Evolutionary conservation across 2,888 invertebrate genomes (phyloP).

Genomic region (Noctua fimbriata): DNA sequence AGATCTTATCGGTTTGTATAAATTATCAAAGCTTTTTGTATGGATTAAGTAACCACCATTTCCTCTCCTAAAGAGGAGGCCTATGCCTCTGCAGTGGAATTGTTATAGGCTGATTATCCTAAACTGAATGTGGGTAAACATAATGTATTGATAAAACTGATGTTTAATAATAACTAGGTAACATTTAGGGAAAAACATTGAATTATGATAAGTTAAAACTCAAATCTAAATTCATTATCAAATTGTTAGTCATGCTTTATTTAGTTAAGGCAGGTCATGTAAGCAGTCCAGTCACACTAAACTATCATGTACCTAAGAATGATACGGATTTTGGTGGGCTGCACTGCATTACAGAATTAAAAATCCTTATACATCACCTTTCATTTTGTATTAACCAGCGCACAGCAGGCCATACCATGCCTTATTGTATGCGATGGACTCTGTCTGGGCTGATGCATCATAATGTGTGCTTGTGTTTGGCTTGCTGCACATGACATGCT

Average conservation of each 20-base stretch:
- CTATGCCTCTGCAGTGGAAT: not conserved
- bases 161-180: not conserved
- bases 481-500: not conserved
- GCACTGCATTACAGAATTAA: not conserved
- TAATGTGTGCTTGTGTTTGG: not conserved
- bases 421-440: not conserved
- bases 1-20: slow-evolving; percentile 94
- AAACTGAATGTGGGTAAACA: not conserved
- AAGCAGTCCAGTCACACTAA: not conserved
- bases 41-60: not conserved
- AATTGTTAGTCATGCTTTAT: not conserved
- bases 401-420: not conserved
- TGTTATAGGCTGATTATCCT: not conserved
- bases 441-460: not conserved
- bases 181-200: not conserved
- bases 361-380: not conserved
- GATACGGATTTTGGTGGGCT: not conserved
- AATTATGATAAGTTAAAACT: not conserved
- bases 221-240: not conserved
- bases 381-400: not conserved
- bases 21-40: not conserved
- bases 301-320: not conserved
- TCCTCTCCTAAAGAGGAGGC: not conserved
- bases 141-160: not conserved
- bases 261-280: not conserved